A percentile compares a stretch with the other conserved stretches of the same genome.
Conservation (phyloP, 2,888 invertebrate species). For the Aporophyla nigra region DNA sequence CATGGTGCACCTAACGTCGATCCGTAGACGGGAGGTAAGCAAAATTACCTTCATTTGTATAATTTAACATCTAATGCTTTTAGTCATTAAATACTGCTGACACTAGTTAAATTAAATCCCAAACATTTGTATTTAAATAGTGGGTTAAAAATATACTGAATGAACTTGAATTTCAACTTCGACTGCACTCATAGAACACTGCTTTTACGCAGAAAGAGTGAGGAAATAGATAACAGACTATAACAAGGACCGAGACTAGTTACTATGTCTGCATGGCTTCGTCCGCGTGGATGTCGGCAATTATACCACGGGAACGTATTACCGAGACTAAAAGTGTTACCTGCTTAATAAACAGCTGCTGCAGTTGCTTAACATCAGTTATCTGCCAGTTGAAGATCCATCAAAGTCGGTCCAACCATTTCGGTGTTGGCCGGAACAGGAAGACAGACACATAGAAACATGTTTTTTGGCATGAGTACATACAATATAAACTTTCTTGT, state of each 20-base stretch:
- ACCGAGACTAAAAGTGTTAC: no score
- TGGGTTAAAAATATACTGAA: slow-evolving; percentile 7
- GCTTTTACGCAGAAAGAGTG: not conserved
- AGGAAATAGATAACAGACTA: not conserved
- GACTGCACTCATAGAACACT: not conserved
- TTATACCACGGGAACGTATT: no score
- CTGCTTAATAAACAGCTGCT: no score
- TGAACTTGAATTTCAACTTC: not conserved
- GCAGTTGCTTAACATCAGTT: no score
- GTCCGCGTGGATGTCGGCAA: no score
- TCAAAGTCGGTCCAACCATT: no score
- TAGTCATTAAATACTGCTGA: slow-evolving; percentile 70
- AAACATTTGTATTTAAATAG: slow-evolving; percentile 56
- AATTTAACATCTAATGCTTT: slow-evolving; percentile 77
- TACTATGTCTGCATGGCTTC: no score
- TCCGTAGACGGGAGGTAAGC: slow-evolving; percentile 71
- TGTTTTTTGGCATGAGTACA: no score
- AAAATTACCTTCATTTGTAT: slow-evolving; percentile 78
- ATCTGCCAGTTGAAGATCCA: no score
- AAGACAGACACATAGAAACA: no score
- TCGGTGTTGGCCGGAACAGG: no score
- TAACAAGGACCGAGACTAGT: not conserved
- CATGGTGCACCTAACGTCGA: slow-evolving; percentile 55
- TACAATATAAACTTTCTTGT: no score
- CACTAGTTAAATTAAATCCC: slow-evolving; percentile 62